Percentiles rank a stretch among this genome's conserved stretches.
phyloP scores from a whole-genome alignment of 2,888 invertebrate genomes.

The Euzophera pinguis region DNA sequence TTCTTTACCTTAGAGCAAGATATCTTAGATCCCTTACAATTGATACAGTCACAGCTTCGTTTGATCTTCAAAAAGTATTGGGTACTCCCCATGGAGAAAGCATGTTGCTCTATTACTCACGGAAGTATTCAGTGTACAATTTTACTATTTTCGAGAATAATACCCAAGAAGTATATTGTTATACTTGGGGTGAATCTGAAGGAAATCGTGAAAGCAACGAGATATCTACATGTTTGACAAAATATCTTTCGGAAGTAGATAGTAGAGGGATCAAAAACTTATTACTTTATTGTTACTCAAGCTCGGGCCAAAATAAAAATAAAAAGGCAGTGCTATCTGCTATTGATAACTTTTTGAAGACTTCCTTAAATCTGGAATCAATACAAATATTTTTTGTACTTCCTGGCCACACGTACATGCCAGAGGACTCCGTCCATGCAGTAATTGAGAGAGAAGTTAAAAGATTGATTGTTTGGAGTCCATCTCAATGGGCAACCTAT shows the following conservation, averaged over 20 bases:
- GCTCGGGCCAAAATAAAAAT: neutral
- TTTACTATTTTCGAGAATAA: neutral
- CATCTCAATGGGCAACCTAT: neutral
- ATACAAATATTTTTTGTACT: neutral
- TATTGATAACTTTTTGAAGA: neutral
- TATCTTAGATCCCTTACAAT: too few species aligned
- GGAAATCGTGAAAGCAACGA: neutral
- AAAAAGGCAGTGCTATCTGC: neutral
- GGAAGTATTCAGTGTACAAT: neutral
- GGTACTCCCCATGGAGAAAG: neutral
- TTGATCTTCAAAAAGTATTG: too few species aligned
- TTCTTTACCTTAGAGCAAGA: too few species aligned
- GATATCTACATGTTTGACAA: neutral
- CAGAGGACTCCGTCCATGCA: neutral
- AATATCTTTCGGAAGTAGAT: neutral
- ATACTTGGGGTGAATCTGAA: neutral
- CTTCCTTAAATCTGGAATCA: neutral
- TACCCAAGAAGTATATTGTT: neutral
- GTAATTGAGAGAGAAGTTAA: neutral
- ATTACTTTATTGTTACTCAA: neutral
- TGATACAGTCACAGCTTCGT: too few species aligned
- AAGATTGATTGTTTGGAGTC: neutral
- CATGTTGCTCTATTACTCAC: neutral
- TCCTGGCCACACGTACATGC: neutral
- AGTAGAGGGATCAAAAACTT: neutral